phyloP scores from a whole-genome alignment of 2,888 invertebrate genomes.

The Sphinx pinastri region DNA sequence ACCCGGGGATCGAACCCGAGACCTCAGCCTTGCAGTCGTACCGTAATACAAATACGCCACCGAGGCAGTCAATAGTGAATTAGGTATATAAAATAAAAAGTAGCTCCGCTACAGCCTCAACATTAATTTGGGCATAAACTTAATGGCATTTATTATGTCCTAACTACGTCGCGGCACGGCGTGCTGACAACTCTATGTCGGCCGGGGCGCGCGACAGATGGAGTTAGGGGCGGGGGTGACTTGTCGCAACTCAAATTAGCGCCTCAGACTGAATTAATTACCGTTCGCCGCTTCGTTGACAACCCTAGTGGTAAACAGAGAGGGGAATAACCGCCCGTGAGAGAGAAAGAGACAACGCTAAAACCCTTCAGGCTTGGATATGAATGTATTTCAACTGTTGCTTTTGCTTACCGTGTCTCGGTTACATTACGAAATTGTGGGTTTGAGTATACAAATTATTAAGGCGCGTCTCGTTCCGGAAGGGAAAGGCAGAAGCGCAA shows the following conservation, averaged over 20 bases:
- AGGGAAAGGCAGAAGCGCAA: no score
- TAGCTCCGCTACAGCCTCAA: no score
- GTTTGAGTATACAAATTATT: no score
- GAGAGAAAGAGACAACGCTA: background rate
- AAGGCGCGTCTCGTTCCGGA: no score
- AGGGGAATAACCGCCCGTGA: slow-evolving; percentile 27
- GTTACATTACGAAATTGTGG: background rate
- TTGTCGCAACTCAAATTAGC: slow-evolving; percentile 70
- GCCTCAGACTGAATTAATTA: slow-evolving; percentile 76
- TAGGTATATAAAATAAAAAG: no score
- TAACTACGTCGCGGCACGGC: background rate
- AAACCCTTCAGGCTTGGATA: slow-evolving; percentile 7
- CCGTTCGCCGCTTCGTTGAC: slow-evolving; percentile 63
- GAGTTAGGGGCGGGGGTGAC: slow-evolving; percentile 44
- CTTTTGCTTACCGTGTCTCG: slow-evolving; percentile 7
- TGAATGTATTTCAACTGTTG: slow-evolving; percentile 22
- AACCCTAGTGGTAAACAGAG: slow-evolving; percentile 50
- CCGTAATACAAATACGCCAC: no score
- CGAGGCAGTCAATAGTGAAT: no score
- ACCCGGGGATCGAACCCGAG: no score
- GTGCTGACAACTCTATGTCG: slow-evolving; percentile 4
- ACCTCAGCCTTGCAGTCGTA: no score
- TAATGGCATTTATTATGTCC: background rate
- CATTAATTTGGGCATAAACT: background rate
- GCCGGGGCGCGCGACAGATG: background rate